phyloP scores from a whole-genome alignment of 2,888 invertebrate species.

The Gasteruption jaculator region DNA sequence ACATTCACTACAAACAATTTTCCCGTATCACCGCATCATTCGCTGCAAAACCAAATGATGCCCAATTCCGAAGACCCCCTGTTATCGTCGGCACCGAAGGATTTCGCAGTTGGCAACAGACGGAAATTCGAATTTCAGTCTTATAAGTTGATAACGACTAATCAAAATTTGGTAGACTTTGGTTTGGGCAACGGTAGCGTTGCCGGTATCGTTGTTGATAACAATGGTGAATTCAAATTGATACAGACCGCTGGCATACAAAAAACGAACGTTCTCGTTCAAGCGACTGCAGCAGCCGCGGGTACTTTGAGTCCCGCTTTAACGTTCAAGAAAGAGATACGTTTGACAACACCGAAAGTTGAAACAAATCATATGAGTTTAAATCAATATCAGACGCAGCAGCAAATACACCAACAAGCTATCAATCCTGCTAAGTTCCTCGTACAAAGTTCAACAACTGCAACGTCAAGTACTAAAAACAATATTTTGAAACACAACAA shows the following conservation, averaged over 20 bases:
- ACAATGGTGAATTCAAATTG: constrained; percentile 61
- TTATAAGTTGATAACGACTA: constrained; percentile 55
- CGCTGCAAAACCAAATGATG: constrained; percentile 78
- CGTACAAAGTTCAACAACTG: constrained; percentile 40
- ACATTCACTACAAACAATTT: constrained; percentile 45
- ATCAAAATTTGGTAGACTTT: constrained; percentile 57
- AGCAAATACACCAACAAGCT: constrained; percentile 38
- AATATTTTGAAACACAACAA: constrained; percentile 38
- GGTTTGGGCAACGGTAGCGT: constrained; percentile 55
- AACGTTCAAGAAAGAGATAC: constrained; percentile 45
- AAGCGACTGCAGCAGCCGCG: constrained; percentile 38
- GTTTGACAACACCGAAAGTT: constrained; percentile 38
- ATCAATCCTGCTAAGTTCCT: constrained; percentile 48
- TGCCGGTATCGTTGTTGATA: constrained; percentile 59
- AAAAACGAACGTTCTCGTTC: constrained; percentile 47
- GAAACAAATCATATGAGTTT: constrained; percentile 35
- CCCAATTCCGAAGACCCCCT: constrained; percentile 83
- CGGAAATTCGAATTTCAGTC: constrained; percentile 60
- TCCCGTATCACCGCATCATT: constrained; percentile 51
- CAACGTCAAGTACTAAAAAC: constrained; percentile 27
- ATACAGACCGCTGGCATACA: constrained; percentile 57
- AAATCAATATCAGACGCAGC: constrained; percentile 35
- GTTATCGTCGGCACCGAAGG: constrained; percentile 77
- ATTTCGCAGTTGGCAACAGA: constrained; percentile 57
- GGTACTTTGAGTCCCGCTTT: constrained; percentile 42